These are phyloP conservation scores for Reinhardtius hippoglossoides DNA, from an alignment of 2,113 vertebrate genomes.

Conservation along the genomic window DNA sequence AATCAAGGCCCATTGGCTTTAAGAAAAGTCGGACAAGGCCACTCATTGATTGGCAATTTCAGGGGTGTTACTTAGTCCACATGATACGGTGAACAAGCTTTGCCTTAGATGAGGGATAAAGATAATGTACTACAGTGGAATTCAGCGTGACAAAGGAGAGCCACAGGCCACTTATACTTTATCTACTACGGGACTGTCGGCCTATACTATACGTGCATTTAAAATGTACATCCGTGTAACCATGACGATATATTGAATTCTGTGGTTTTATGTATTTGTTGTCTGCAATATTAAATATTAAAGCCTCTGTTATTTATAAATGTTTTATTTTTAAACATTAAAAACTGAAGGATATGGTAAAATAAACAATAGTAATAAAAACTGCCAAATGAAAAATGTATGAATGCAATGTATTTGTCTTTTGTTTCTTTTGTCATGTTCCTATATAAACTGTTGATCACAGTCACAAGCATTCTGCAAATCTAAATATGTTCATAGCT, in stretches of 20 bases:
- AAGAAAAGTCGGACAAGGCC: constrained; percentile 54
- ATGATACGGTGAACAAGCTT: constrained; percentile 49
- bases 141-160: neutral
- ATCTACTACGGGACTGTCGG: too few species aligned
- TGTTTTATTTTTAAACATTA: neutral
- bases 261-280: neutral
- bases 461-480: too few species aligned
- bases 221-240: neutral
- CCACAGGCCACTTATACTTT: too few species aligned
- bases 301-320: neutral
- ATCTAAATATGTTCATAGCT: too few species aligned
- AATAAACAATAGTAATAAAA: neutral
- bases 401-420: neutral
- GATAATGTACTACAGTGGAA: constrained; percentile 30
- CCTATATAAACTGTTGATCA: too few species aligned
- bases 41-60: constrained; percentile 63
- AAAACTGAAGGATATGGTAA: neutral
- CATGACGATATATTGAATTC: neutral
- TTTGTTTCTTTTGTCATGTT: neutral
- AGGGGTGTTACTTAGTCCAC: constrained; percentile 46
- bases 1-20: constrained; percentile 60
- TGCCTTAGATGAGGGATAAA: constrained; percentile 54
- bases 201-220: too few species aligned
- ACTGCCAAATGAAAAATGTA: neutral
- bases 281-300: neutral